Evolutionary conservation across 2,797 vertebrate species (phyloP).

Genomic region (Orestias chungarensis): DNA sequence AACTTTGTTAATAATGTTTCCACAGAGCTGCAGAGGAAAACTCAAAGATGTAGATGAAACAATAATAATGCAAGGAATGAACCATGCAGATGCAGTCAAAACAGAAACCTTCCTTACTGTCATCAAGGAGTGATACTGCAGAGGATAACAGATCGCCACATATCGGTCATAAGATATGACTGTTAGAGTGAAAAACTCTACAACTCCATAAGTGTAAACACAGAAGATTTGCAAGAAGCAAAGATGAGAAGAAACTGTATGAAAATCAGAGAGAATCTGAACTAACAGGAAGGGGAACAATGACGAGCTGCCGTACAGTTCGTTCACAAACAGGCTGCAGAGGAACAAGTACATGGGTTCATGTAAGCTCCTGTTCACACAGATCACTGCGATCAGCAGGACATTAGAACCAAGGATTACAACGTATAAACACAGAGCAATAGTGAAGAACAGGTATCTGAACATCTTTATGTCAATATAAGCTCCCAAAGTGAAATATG

Average conservation of each 20-base stretch:
- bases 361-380: background rate
- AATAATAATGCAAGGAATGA: too few species aligned
- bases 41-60: background rate
- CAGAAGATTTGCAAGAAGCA: background rate
- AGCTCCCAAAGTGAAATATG: background rate
- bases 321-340: background rate
- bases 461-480: background rate
- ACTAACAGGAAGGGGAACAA: background rate
- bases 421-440: background rate
- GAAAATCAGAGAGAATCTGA: background rate
- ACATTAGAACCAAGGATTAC: background rate
- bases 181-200: background rate
- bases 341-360: background rate
- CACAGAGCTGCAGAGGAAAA: background rate
- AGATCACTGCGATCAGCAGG: background rate
- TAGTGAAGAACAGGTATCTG: background rate
- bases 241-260: background rate
- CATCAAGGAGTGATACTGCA: background rate
- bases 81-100: background rate
- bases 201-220: background rate
- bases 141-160: background rate
- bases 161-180: background rate
- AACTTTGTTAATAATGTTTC: background rate
- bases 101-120: background rate
- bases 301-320: background rate